A percentile compares a stretch with the other conserved stretches of the same genome.
Conservation (phyloP, 2,797 vertebrate species). For the Gorsachius magnificus region DNA sequence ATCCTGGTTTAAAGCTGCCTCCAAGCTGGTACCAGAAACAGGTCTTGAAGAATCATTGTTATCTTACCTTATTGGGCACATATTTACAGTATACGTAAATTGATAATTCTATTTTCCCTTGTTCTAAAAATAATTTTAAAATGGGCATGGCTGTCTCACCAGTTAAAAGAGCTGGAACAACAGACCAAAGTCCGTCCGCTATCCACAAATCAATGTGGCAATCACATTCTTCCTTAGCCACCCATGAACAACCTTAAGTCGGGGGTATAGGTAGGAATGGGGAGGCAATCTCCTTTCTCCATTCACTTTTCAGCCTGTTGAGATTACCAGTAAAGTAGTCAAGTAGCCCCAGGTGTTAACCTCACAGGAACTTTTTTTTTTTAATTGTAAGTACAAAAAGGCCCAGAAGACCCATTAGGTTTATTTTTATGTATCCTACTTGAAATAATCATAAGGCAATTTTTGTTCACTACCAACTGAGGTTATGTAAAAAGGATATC, state of each 20-base stretch:
- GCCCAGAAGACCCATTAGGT: neutral
- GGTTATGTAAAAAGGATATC: neutral
- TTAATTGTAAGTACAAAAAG: neutral
- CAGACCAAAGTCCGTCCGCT: constrained; percentile 16
- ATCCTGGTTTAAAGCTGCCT: neutral
- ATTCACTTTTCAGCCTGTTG: neutral
- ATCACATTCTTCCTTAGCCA: neutral
- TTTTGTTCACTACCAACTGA: neutral
- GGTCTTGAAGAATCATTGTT: neutral
- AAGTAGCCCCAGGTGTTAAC: neutral
- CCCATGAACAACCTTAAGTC: neutral
- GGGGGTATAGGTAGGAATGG: fast-evolving
- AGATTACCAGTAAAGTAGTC: neutral
- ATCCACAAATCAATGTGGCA: neutral
- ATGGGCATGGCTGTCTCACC: neutral
- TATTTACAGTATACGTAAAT: neutral
- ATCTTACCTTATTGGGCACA: neutral
- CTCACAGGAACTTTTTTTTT: neutral
- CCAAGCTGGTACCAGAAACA: neutral
- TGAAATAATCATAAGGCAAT: neutral
- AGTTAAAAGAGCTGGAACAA: neutral
- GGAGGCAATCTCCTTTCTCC: neutral
- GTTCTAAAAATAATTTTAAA: constrained; percentile 1
- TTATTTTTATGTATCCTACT: constrained; percentile 8
- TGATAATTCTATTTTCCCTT: neutral